Percentiles rank a stretch among this genome's conserved stretches.
Conservation (phyloP, 2,888 invertebrate genomes). For the Drosophila pullipes region DNA sequence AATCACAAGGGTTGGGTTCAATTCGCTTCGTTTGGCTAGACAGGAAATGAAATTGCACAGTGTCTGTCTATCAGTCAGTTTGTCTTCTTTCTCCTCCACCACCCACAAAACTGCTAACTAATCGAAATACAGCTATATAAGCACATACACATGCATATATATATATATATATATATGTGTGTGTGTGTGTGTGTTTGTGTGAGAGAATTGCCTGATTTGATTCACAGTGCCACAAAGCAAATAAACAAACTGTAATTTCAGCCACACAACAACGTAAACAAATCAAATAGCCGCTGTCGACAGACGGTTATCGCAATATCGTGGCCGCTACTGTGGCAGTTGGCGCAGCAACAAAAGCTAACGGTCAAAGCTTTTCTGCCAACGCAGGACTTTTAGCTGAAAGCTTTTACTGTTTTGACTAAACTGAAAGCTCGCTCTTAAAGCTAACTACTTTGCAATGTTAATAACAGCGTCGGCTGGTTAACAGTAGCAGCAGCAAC, state of each 20-base stretch:
- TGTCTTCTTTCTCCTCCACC: neutral
- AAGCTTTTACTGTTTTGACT: conserved; percentile 25
- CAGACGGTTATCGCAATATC: conserved; percentile 28
- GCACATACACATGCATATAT: neutral
- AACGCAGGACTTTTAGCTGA: conserved; percentile 39
- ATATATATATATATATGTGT: neutral
- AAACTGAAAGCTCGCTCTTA: conserved; percentile 17
- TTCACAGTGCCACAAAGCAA: conserved; percentile 33
- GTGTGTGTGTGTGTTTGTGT: conserved; percentile 9
- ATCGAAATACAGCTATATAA: conserved; percentile 19
- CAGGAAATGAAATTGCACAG: conserved; percentile 71
- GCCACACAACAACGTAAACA: conserved; percentile 57
- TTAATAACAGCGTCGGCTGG: conserved; percentile 14
- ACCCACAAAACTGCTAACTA: conserved; percentile 41
- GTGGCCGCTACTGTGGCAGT: conserved; percentile 40
- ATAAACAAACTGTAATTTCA: conserved; percentile 52
- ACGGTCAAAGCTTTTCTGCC: conserved; percentile 15
- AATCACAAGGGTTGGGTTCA: conserved; percentile 56
- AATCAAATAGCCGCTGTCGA: conserved; percentile 35
- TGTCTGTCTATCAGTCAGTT: conserved; percentile 4
- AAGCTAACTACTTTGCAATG: conserved; percentile 25
- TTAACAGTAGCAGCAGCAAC: conserved; percentile 32
- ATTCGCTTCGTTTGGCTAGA: conserved; percentile 49
- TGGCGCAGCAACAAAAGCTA: conserved; percentile 35
- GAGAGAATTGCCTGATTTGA: conserved; percentile 21